Conservation (phyloP, 2,113 vertebrate species). For the Catagonus wagneri region DNA sequence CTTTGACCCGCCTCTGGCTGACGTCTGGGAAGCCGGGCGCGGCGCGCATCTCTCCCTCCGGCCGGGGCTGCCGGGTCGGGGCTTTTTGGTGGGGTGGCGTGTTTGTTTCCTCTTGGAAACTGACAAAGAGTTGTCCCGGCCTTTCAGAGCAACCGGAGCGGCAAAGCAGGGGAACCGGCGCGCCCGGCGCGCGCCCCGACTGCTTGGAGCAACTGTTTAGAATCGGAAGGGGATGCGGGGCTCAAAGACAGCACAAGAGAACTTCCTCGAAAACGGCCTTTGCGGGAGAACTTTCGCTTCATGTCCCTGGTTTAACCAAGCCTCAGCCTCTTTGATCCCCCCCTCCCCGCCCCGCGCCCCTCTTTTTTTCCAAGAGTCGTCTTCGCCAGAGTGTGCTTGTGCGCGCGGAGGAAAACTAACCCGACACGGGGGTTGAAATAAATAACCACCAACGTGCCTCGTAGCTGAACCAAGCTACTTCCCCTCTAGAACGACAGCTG, state of each 20-base stretch:
- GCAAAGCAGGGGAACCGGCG: not conserved
- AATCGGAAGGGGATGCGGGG: constrained; percentile 46
- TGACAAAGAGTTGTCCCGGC: constrained; percentile 68
- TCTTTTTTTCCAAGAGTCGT: not conserved
- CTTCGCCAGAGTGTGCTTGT: constrained; percentile 25
- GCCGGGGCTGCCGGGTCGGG: not conserved
- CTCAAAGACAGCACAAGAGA: not conserved
- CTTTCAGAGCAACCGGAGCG: not conserved
- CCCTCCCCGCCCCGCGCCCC: not conserved
- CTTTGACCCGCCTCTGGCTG: constrained; percentile 89
- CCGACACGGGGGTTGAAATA: constrained; percentile 13
- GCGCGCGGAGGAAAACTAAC: not conserved
- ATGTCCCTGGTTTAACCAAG: not conserved
- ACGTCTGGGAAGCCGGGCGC: constrained; percentile 88
- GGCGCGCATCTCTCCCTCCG: constrained; percentile 65
- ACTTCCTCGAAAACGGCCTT: constrained; percentile 74
- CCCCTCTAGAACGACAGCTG: constrained; percentile 54
- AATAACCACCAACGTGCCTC: constrained; percentile 44
- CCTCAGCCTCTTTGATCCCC: not conserved
- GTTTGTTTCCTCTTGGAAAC: constrained; percentile 27
- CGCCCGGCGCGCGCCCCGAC: not conserved
- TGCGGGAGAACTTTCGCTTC: constrained; percentile 64
- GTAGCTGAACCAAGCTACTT: not conserved
- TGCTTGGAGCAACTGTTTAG: not conserved
- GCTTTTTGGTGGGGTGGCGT: not conserved